Base-by-base conservation (phyloP, 2,797 vertebrate genomes). In the Urocyon cinereoargenteus region DNA sequence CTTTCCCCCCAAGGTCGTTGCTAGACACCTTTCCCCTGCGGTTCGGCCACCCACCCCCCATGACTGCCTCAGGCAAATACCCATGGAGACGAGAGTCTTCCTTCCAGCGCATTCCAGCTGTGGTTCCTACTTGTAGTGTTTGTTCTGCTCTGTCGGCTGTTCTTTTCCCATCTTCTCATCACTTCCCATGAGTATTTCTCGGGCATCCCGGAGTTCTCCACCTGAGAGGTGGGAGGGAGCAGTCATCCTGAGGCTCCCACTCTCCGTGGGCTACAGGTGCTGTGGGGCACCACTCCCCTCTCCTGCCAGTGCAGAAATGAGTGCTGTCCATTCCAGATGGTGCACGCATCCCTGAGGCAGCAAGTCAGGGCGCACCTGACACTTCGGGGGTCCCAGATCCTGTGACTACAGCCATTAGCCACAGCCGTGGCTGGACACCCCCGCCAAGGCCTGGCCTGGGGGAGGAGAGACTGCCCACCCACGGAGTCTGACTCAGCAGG, bases 41-140 rank as follows among this genome's bases (percentile, higher is more conserved):
- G 5, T 45, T 45, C 6, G 6, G 40, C 40, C 40, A 45, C 40
- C 6, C 6, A 1, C 40, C 40, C 40, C 40, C 40, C 40, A 45
- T 45, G 40, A 45, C 6, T 45, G 40, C 40, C 40, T 45, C 40
- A 45, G 40, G 40, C 40, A 45, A 45, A 45, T 6, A 45, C 40
- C 40, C 40, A 45, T 45, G 40, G 40, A 45, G 40, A 40, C 1
- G 6, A 45, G 40, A 45, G 40, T 45, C 40, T 36, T 21, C 75
- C 55, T 5, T 15, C 31, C 53, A 11, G 45, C 49, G 15, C 15
- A 16, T 12, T 26, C 22, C 28, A 24, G 2, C 2, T 19, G 51
- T 19, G 3, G 3, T 13, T 51, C 59, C 57, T 59, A 5, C 31
- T 0, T 53, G 28, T 13, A 7, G 11, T 4, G 28, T n/a, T 6